Evolutionary conservation across 2,888 invertebrate genomes (phyloP), one percentile per base, ranked within the genome.

Genomic region (Andrena marginata): DNA sequence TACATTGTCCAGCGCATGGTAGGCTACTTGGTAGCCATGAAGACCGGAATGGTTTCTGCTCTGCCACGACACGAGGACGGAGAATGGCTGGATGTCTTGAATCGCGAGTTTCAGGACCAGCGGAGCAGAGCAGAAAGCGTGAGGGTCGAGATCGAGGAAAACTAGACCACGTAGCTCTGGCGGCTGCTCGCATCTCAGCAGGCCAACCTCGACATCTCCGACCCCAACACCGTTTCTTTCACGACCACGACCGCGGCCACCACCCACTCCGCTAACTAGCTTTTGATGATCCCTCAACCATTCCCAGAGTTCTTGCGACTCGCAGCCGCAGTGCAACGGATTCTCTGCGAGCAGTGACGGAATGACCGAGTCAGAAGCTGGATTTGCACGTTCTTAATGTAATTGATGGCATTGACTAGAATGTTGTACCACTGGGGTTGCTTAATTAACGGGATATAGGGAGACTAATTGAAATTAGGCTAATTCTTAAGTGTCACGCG

Each of bases 211-310:
- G 42, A 92, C 89, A 68, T 92, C 91, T 69, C 89, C 89, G 65
- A 90, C 89, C 20, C 90, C 91, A 59, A 89, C 87, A 26, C 90
- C 89, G 72, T 90, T 87, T 82, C 87, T 89, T 69, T 88, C 89
- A 62, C 84, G 85, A 20, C 92, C 85, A 29, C 87, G 88, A 49
- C 87, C 87, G 23, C 86, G 88, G 51, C 89, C 88, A 80, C 95
- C 94, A 90, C 96, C 96, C 88, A 95, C 95, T 87, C 96, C 95
- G 80, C 95, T 92, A 23, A 97, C 95, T 80, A 97, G 95, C 94
- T 98, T 98, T 91, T 97, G 96, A 95, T 99, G 98, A 93, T 98
- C 97, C 91, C 97, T 96, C 93, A 98, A 95, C 98, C 98, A 99
- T 94, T 97, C 97, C 97, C 98, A 98, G 68, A 98, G 95, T 93